These are phyloP conservation scores for Propithecus coquereli DNA, from an alignment of 2,113 vertebrate genomes.

Conservation along the genomic window DNA sequence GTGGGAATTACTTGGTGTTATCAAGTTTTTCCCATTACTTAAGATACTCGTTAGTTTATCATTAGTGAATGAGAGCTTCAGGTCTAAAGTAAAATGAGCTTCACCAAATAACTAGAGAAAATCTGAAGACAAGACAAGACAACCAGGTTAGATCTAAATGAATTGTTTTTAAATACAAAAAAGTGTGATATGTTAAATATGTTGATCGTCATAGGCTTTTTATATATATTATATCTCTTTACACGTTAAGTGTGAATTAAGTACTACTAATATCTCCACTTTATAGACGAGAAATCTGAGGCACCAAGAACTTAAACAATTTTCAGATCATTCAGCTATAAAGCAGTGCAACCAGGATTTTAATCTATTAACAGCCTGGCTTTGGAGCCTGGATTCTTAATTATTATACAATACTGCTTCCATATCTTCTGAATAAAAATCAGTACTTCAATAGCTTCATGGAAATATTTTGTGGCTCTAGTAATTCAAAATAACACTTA, in stretches of 20 bases:
- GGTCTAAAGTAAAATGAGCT: neutral
- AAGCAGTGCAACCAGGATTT: neutral
- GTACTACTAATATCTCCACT: neutral
- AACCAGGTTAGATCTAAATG: neutral
- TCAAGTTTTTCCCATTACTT: neutral
- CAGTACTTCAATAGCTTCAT: neutral
- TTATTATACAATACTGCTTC: neutral
- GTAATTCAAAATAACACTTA: neutral
- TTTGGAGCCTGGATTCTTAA: neutral
- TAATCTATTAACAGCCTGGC: neutral
- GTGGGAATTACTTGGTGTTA: neutral
- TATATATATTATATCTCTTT: neutral
- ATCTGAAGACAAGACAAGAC: neutral
- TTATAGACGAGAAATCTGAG: neutral
- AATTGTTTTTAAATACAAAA: constrained; percentile 12
- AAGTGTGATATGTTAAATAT: neutral
- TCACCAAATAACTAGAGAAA: neutral
- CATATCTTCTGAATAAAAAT: neutral
- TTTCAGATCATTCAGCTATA: neutral
- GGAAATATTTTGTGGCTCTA: neutral
- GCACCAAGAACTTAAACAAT: neutral
- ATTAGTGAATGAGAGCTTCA: neutral
- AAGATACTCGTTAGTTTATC: neutral
- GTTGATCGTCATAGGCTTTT: neutral
- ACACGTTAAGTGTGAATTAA: neutral